Evolutionary conservation across 2,888 invertebrate species (phyloP).

Genomic region (Drosophila nigricruria): DNA sequence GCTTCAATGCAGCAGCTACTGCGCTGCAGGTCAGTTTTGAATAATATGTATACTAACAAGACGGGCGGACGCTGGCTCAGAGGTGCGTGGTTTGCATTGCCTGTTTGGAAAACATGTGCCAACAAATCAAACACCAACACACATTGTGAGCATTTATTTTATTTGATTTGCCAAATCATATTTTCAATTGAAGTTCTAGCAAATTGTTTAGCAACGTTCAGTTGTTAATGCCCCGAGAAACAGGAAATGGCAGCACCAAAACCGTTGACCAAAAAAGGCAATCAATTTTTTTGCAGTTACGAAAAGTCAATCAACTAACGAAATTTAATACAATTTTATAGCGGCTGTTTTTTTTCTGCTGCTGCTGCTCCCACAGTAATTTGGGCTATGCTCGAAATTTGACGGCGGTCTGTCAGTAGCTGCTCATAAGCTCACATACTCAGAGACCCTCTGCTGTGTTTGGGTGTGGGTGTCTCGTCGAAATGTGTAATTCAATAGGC

Average conservation of each 20-base stretch:
- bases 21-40: conserved; percentile 43
- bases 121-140: conserved; percentile 53
- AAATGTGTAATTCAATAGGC: conserved; percentile 71
- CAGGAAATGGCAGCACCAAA: conserved; percentile 62
- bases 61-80: conserved; percentile 22
- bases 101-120: conserved; percentile 27
- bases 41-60: conserved; percentile 40
- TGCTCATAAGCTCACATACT: conserved; percentile 34
- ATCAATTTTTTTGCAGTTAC: conserved; percentile 64
- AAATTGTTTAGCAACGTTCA: conserved; percentile 51
- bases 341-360: conserved; percentile 24
- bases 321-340: conserved; percentile 76
- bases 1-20: conserved; percentile 35
- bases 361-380: conserved; percentile 58
- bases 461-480: conserved; percentile 34
- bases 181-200: conserved; percentile 57
- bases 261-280: conserved; percentile 73
- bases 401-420: conserved; percentile 75
- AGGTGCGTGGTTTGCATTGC: conserved; percentile 17
- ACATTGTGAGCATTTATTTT: conserved; percentile 6
- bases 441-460: conserved; percentile 40
- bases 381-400: conserved; percentile 70
- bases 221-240: conserved; percentile 49
- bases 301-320: conserved; percentile 75
- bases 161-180: conserved; percentile 34